phyloP scores from a whole-genome alignment of 2,888 invertebrate genomes.

The Bhutanitis thaidina region DNA sequence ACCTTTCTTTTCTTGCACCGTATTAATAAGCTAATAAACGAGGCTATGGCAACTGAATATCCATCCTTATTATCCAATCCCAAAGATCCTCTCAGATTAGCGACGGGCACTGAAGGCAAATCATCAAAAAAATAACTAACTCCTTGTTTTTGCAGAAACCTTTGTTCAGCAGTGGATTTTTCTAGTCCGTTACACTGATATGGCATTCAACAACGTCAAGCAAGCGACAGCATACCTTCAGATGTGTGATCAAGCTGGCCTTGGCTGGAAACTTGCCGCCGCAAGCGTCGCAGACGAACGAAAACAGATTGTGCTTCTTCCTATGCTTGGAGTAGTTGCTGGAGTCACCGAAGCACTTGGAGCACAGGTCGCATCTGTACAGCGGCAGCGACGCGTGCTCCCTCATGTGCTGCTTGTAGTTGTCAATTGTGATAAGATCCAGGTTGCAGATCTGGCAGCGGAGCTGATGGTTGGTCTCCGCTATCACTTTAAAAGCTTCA shows the following conservation, averaged over 20 bases:
- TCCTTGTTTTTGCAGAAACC: too few species aligned
- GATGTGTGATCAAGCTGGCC: slow-evolving; percentile 36
- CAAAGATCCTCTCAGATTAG: too few species aligned
- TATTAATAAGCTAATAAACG: too few species aligned
- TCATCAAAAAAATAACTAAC: too few species aligned
- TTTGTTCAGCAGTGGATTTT: too few species aligned
- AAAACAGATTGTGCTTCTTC: slow-evolving; percentile 50
- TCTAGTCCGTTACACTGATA: too few species aligned
- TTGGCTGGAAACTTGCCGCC: slow-evolving; percentile 49
- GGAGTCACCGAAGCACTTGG: slow-evolving; percentile 56
- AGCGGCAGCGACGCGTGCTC: slow-evolving; percentile 50
- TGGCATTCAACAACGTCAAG: too few species aligned
- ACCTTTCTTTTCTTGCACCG: too few species aligned
- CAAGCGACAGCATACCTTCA: slow-evolving; percentile 45
- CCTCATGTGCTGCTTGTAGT: slow-evolving; percentile 49
- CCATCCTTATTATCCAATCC: too few species aligned
- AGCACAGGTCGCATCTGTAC: slow-evolving; percentile 51
- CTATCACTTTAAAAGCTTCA: slow-evolving; percentile 36
- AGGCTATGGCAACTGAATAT: too few species aligned
- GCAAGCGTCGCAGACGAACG: slow-evolving; percentile 47
- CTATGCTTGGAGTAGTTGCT: slow-evolving; percentile 67
- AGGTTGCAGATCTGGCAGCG: slow-evolving; percentile 39
- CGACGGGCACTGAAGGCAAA: too few species aligned
- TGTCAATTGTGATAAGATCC: slow-evolving; percentile 16
- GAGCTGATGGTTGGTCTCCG: not conserved